Conservation (phyloP, 2,113 vertebrate genomes). For the Paramormyrops kingsleyae region DNA sequence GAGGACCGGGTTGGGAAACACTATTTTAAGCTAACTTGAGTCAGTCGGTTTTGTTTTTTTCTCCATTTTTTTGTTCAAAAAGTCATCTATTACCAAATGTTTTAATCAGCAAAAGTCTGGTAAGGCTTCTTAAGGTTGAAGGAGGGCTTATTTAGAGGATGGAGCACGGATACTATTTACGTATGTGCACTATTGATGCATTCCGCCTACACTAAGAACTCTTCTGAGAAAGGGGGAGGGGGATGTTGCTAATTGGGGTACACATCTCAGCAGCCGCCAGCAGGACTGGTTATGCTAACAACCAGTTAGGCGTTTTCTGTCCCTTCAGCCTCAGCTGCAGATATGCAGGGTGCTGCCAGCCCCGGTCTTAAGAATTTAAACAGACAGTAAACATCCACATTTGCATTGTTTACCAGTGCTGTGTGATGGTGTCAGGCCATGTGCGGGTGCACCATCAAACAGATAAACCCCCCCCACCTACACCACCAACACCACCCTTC, state of each 20-base stretch:
- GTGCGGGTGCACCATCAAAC: conserved; percentile 29
- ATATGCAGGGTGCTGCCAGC: neutral
- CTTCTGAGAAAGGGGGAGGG: neutral
- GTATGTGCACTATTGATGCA: conserved; percentile 11
- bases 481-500: neutral
- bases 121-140: conserved; percentile 26
- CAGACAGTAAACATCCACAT: neutral
- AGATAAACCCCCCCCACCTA: neutral
- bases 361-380: neutral
- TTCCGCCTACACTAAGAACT: neutral
- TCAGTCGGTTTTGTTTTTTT: neutral
- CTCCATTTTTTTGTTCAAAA: conserved; percentile 24
- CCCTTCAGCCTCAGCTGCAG: neutral
- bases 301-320: neutral
- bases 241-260: neutral
- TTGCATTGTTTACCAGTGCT: conserved; percentile 4
- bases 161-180: conserved; percentile 24
- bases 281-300: neutral
- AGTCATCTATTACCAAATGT: conserved; percentile 20
- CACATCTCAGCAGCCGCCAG: neutral
- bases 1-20: neutral
- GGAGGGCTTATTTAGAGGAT: conserved; percentile 26
- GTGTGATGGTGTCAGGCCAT: conserved; percentile 24
- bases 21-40: neutral
- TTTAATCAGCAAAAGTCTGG: conserved; percentile 23